Evolutionary conservation across 2,797 vertebrate genomes (phyloP).

Genomic region (Acropternis orthonyx): DNA sequence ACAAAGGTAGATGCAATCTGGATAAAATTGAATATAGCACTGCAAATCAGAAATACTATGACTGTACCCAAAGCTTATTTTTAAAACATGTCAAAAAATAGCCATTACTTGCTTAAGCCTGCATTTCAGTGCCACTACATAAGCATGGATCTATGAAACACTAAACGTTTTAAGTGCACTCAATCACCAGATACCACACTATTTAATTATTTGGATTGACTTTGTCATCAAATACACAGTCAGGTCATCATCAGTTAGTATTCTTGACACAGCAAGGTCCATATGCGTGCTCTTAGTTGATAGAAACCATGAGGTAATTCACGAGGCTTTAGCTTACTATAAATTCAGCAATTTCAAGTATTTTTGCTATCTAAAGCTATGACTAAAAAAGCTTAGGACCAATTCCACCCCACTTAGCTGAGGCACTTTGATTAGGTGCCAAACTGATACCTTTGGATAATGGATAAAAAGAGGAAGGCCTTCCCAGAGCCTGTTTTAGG

Average conservation of each 20-base stretch:
- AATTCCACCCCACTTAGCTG: neutral
- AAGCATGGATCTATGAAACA: neutral
- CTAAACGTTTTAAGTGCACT: neutral
- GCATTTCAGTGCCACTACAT: neutral
- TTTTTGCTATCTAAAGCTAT: neutral
- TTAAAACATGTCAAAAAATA: neutral
- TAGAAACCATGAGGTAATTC: neutral
- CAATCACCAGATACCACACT: neutral
- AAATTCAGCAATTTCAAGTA: neutral
- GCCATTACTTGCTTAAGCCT: neutral
- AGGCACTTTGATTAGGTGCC: neutral
- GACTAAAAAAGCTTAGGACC: neutral
- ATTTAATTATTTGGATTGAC: conserved; percentile 34
- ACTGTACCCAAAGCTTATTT: conserved; percentile 2
- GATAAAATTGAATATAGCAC: conserved; percentile 43
- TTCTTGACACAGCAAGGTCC: neutral
- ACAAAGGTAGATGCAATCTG: neutral
- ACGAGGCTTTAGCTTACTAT: neutral
- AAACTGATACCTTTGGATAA: neutral
- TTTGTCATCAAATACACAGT: neutral
- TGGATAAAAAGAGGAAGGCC: neutral
- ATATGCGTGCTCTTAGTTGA: neutral
- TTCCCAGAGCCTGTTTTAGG: neutral
- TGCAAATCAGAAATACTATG: neutral
- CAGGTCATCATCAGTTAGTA: neutral